A percentile compares a stretch with the other conserved stretches of the same genome.
phyloP scores from a whole-genome alignment of 2,113 vertebrate genomes.

The Alligator sinensis region DNA sequence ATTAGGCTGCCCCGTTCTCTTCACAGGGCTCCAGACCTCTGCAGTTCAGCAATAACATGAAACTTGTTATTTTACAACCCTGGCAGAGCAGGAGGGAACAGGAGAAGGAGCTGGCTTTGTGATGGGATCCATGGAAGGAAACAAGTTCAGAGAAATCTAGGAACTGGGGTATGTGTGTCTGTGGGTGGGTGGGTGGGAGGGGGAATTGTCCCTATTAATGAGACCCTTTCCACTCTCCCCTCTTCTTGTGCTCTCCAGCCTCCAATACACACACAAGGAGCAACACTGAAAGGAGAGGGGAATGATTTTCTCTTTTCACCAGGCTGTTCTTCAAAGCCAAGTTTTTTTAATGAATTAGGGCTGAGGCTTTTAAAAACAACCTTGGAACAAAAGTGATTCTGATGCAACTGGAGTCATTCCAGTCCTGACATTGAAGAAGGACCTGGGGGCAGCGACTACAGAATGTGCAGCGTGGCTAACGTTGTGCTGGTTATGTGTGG shows the following conservation, averaged over 20 bases:
- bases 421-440: background rate
- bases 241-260: background rate
- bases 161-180: background rate
- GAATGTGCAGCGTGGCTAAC: rapidly evolving
- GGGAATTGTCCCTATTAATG: background rate
- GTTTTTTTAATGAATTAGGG: slow-evolving; percentile 5
- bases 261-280: background rate
- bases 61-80: slow-evolving; percentile 71
- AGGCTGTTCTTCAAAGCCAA: slow-evolving; percentile 46
- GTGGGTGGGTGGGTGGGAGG: background rate
- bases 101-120: slow-evolving; percentile 57
- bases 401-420: background rate
- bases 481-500: background rate
- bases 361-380: background rate
- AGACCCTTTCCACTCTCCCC: slow-evolving; percentile 3
- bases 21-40: slow-evolving; percentile 64
- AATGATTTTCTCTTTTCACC: slow-evolving; percentile 2
- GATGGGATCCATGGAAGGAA: slow-evolving; percentile 43
- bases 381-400: background rate
- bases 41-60: slow-evolving; percentile 61
- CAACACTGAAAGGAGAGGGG: background rate
- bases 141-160: slow-evolving; percentile 50
- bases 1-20: slow-evolving; percentile 76
- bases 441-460: background rate
- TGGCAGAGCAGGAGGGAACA: slow-evolving; percentile 12